A percentile compares a stretch with the other conserved stretches of the same genome.
phyloP scores from a whole-genome alignment of 1,140 invertebrate genomes.

The Scylla paramamosain region DNA sequence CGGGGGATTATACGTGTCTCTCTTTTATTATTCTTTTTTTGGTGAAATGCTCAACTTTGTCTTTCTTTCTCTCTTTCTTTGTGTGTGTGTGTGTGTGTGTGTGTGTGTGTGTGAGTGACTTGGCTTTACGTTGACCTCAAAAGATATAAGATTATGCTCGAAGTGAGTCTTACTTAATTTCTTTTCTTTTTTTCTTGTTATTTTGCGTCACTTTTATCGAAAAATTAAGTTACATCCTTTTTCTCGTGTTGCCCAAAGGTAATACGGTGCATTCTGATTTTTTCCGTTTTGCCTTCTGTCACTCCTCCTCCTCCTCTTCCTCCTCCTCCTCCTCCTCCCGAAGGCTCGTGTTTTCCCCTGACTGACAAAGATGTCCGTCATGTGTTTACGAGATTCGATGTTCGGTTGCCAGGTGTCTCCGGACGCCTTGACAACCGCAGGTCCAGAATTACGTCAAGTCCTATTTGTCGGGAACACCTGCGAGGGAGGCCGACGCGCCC shows the following conservation, averaged over 20 bases:
- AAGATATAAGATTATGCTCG: no score
- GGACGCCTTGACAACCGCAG: conserved; percentile 7
- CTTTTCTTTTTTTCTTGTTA: no score
- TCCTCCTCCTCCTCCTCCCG: background rate
- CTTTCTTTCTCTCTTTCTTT: no score
- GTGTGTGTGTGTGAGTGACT: no score
- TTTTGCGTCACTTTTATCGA: no score
- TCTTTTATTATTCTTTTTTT: background rate
- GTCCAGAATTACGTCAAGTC: background rate
- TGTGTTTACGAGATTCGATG: background rate
- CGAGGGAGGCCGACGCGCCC: conserved; percentile 5
- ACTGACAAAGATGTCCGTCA: background rate
- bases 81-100: no score
- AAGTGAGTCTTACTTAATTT: no score
- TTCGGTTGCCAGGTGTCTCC: background rate
- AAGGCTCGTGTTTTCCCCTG: background rate
- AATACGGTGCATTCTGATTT: background rate
- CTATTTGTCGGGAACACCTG: conserved; percentile 11
- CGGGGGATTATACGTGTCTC: background rate
- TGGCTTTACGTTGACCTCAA: no score
- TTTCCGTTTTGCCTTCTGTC: background rate
- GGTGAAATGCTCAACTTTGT: background rate
- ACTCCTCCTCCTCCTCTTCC: background rate
- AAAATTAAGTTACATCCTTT: no score
- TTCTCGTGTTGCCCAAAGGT: background rate